Base-by-base conservation (phyloP, 2,888 invertebrate species). In the Polylopha cassiicola region DNA sequence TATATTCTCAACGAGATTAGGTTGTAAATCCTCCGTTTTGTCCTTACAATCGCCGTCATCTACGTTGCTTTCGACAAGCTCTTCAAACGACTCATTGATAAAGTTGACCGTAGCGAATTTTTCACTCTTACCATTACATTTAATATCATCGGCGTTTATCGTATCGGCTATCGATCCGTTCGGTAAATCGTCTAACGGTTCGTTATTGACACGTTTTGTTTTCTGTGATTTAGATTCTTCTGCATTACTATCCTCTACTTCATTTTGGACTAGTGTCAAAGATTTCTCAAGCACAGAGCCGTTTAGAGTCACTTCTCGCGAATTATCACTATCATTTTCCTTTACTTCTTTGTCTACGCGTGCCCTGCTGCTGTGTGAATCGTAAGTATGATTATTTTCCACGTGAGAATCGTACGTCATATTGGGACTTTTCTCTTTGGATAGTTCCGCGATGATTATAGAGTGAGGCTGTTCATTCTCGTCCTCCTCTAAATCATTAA, bases 391-490 rank as follows among this genome's bases (percentile, higher is more conserved):
- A 44, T 70, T 68, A 21, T 60, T 45, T 39, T 67, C 60, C 2
- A 45, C 43, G 21, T 70, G 64, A 7, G 70, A 60, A 44, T 77
- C 73, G 28, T 53, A 65, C 4, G 67, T 66, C 28, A 49, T 57
- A 39, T 63, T 72, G 0, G 67, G 61, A 48, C 54, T 73, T 9
- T 65, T 58, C 39, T 68, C 61, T 51, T 73, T 59, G 17, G 70
- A 66, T 20, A 67, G 64, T 55, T 81, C 80, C 2, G 84, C 82
- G 29, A 84, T 72, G 4, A 84, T 82, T 9, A 84, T 80, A 18
- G 84, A 84, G 52, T 84, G 84, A 9, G 84, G 84, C 47, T 82
- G 84, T 29, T 84, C 82, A 11, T 65, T 78, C 48, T 80, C 82
- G 45, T 82, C 81, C 30, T 79, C 80, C 7, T 74, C 73, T 37